phyloP scores from a whole-genome alignment of 2,888 invertebrate genomes.

The Mermis nigrescens region DNA sequence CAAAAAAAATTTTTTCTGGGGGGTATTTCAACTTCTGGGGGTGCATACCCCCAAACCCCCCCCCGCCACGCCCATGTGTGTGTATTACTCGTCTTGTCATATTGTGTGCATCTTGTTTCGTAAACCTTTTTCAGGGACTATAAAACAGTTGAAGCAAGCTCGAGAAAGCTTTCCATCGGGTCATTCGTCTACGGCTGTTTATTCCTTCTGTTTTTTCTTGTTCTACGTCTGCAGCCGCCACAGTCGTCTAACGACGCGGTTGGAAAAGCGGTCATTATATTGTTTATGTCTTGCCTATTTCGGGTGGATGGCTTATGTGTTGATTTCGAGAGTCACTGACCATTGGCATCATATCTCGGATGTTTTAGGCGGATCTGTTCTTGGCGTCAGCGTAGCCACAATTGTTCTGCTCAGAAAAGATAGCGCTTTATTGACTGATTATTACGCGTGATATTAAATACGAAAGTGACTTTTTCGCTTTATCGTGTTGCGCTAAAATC shows the following conservation, averaged over 20 bases:
- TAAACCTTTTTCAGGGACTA: too few relatives aligned
- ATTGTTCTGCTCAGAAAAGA: conserved; percentile 1
- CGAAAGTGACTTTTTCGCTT: too few relatives aligned
- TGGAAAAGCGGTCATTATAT: neutral
- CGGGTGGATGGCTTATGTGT: conserved; percentile 17
- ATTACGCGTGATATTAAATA: too few relatives aligned
- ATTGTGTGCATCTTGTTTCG: too few relatives aligned
- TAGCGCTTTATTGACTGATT: neutral
- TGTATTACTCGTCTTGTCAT: too few relatives aligned
- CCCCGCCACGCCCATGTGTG: too few relatives aligned
- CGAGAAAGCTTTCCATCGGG: conserved; percentile 31
- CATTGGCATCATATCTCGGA: conserved; percentile 29
- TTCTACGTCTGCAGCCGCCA: conserved; percentile 15
- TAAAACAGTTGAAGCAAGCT: conserved; percentile 22
- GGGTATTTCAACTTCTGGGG: too few relatives aligned
- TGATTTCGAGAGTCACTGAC: conserved; percentile 26
- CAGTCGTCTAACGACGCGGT: neutral
- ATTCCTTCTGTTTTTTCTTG: conserved; percentile 23
- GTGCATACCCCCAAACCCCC: too few relatives aligned
- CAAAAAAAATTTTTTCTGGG: too few relatives aligned
- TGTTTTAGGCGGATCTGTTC: conserved; percentile 21
- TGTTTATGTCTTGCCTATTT: conserved; percentile 11
- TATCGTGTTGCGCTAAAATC: too few relatives aligned
- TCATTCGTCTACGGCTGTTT: conserved; percentile 30
- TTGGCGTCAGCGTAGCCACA: conserved; percentile 14